phyloP scores from a whole-genome alignment of 2,797 vertebrate species.

The Nyctibius grandis region DNA sequence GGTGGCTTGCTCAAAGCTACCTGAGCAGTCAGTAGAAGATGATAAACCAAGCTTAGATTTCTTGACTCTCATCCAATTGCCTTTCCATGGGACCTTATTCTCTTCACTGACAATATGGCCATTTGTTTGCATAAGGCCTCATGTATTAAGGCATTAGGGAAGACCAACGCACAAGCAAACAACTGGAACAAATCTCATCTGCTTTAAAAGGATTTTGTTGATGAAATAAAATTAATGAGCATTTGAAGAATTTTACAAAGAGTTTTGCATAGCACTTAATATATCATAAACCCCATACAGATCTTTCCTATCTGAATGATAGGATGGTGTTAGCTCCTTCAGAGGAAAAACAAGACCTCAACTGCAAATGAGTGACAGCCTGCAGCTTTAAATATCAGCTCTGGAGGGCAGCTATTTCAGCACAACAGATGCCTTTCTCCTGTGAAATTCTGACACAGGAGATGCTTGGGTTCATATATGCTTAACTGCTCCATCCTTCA shows the following conservation, averaged over 20 bases:
- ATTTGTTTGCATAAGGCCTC: not conserved
- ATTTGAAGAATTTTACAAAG: not conserved
- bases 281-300: not conserved
- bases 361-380: not conserved
- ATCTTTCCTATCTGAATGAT: not conserved
- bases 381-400: slow-evolving; percentile 48
- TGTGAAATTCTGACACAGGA: slow-evolving; percentile 32
- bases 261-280: not conserved
- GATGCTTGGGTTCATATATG: slow-evolving; percentile 36
- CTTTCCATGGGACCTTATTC: not conserved
- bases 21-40: not conserved
- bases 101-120: not conserved
- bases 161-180: not conserved
- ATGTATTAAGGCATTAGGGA: not conserved
- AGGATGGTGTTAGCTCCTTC: not conserved
- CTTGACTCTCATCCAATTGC: not conserved
- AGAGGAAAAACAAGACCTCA: not conserved
- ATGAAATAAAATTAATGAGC: not conserved
- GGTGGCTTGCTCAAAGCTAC: not conserved
- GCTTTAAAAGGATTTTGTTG: not conserved
- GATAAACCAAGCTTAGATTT: not conserved
- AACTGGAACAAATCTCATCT: not conserved
- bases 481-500: slow-evolving; percentile 41
- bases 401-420: slow-evolving; percentile 39
- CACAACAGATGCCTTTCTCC: slow-evolving; percentile 60